phyloP scores from a whole-genome alignment of 1,140 invertebrate genomes.

The Anoplophora glabripennis region DNA sequence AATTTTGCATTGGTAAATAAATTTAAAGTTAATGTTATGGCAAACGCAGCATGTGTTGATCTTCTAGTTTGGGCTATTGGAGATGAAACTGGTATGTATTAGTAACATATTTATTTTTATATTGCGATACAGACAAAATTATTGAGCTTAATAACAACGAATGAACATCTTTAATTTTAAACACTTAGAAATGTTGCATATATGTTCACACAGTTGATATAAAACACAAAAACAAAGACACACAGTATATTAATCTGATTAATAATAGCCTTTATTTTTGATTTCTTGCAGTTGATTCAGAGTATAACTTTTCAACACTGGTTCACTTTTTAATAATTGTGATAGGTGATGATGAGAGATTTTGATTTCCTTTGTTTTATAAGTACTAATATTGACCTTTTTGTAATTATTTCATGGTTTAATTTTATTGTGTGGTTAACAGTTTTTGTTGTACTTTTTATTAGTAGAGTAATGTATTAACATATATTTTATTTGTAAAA shows the following conservation, averaged over 20 bases:
- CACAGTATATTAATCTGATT: too few relatives aligned
- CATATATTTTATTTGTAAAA: too few relatives aligned
- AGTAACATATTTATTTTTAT: not conserved
- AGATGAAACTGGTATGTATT: constrained; percentile 84
- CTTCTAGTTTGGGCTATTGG: constrained; percentile 95
- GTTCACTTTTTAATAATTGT: constrained; percentile 69
- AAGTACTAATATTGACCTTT: too few relatives aligned
- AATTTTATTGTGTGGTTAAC: not conserved
- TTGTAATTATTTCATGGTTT: too few relatives aligned
- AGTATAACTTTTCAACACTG: constrained; percentile 72
- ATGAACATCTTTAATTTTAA: too few relatives aligned
- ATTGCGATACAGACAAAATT: not conserved
- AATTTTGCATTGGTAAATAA: constrained; percentile 80
- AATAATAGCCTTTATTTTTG: constrained; percentile 19
- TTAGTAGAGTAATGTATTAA: too few relatives aligned
- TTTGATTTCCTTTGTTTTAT: not conserved
- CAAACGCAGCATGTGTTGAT: constrained; percentile 96
- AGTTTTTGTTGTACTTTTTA: too few relatives aligned
- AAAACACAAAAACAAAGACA: too few relatives aligned
- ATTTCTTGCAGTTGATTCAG: constrained; percentile 69
- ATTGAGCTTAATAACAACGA: not conserved
- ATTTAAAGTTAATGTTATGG: constrained; percentile 94
- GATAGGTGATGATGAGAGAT: constrained; percentile 58
- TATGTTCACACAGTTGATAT: too few relatives aligned
- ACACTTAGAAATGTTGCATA: too few relatives aligned